phyloP scores from a whole-genome alignment of 2,113 vertebrate species.

The Stigmatopora nigra region DNA sequence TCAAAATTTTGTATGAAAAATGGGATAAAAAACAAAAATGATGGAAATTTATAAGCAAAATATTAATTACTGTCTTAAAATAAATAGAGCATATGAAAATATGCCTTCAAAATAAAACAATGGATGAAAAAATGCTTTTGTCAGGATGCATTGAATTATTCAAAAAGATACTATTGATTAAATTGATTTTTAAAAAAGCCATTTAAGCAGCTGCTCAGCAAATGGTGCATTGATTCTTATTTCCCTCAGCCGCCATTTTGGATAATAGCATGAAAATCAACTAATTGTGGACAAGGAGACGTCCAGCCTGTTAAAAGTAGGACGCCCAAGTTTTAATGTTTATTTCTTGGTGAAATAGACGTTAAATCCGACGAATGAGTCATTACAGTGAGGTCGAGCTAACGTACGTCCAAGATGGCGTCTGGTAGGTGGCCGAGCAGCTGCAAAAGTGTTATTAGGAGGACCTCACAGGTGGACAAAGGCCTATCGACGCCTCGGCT shows the following conservation, averaged over 20 bases:
- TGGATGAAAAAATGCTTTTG: too few species aligned
- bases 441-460: conserved; percentile 35
- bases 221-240: conserved; percentile 7
- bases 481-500: conserved; percentile 26
- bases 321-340: too few species aligned
- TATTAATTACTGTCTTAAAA: too few species aligned
- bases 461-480: conserved; percentile 40
- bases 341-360: too few species aligned
- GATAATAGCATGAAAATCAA: background rate
- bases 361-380: conserved; percentile 7
- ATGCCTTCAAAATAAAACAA: too few species aligned
- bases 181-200: conserved; percentile 1
- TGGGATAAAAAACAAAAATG: too few species aligned
- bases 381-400: background rate
- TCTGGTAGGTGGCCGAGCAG: conserved; percentile 8
- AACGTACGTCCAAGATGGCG: background rate
- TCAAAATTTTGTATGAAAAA: too few species aligned
- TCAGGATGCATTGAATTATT: background rate
- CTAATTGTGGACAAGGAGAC: background rate
- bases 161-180: conserved; percentile 11
- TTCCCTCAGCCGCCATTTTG: background rate
- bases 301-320: too few species aligned
- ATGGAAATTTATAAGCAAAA: too few species aligned
- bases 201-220: conserved; percentile 23
- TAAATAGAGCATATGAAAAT: too few species aligned